phyloP scores from a whole-genome alignment of 2,113 vertebrate genomes.

The Falco punctatus region DNA sequence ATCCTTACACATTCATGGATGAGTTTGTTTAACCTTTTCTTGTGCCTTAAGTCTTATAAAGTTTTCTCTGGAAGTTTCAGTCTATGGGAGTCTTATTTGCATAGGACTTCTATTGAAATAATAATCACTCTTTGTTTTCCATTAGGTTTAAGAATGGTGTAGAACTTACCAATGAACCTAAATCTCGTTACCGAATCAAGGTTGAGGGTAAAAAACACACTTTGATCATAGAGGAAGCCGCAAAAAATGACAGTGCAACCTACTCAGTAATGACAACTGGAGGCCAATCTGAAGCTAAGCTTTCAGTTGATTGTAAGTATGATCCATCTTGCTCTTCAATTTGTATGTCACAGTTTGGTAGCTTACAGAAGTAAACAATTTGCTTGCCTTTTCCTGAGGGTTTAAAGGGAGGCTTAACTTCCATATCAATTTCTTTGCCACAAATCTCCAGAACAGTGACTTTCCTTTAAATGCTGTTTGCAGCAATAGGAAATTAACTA shows the following conservation, averaged over 20 bases:
- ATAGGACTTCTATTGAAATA: neutral
- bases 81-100: neutral
- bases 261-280: slow-evolving; percentile 94
- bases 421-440: neutral
- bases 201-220: slow-evolving; percentile 91
- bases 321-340: neutral
- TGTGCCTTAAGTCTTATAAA: neutral
- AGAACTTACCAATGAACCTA: slow-evolving; percentile 87
- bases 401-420: neutral
- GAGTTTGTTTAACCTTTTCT: neutral
- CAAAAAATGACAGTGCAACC: slow-evolving; percentile 87
- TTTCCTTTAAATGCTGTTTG: neutral
- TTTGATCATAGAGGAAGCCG: slow-evolving; percentile 91
- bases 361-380: neutral
- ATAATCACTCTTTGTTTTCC: neutral
- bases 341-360: neutral
- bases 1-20: neutral
- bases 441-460: neutral
- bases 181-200: slow-evolving; percentile 88
- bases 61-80: neutral
- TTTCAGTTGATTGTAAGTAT: slow-evolving; percentile 88
- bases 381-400: neutral
- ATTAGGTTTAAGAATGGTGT: slow-evolving; percentile 95
- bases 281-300: slow-evolving; percentile 86
- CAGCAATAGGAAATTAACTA: neutral